Base-by-base conservation (phyloP, 2,113 vertebrate species). In the Lepus americanus region DNA sequence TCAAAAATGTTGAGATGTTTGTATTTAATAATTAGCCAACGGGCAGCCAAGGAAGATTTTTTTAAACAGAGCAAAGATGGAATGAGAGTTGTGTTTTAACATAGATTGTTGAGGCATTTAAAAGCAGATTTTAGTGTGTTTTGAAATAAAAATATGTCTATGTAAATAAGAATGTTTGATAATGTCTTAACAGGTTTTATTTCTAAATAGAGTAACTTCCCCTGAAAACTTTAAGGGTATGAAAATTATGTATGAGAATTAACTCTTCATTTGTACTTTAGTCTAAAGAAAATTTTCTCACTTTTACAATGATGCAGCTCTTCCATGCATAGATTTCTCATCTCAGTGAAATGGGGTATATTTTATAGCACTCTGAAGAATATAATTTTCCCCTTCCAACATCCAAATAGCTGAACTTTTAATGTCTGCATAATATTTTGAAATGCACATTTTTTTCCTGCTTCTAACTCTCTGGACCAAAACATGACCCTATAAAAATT, bases 301-400 rank as follows among this genome's bases (percentile, higher is more conserved):
- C 29, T 93, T 88, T 61, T 89, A 74, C 11, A 89, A 72, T 5
- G 12, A 49, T 0, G 20, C 44, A 23, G 39, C 14, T 92, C 25
- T 84, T 33, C 44, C 51, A 89, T 16, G 20, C 29, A 86, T 22
- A 70, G 51, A 93, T 92, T 95, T 93, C 64, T 85, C 83, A 61
- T 86, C 63, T 78, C 10, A 0, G 2, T 20, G 19, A 90, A 92
- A 84, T 73, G 36, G 39, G 17, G 13, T 23, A 1, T 53, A 51
- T n/a, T 87, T 61, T 80, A 67, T 6, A 84, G 12, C 19, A 20
- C 39, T 81, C n/a, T 36, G 51, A 87, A 14, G 9, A 74, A 92
- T 61, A 79, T 63, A 66, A 85, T 89, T 22, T 70, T 4, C 63
- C 44, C 9, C n/a, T 29, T 84, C 23, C 12, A 73, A 6, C n/a